Evolutionary conservation across 2,113 vertebrate species (phyloP), one percentile per base, ranked within the genome.

Genomic region (Sclerurus mexicanus): DNA sequence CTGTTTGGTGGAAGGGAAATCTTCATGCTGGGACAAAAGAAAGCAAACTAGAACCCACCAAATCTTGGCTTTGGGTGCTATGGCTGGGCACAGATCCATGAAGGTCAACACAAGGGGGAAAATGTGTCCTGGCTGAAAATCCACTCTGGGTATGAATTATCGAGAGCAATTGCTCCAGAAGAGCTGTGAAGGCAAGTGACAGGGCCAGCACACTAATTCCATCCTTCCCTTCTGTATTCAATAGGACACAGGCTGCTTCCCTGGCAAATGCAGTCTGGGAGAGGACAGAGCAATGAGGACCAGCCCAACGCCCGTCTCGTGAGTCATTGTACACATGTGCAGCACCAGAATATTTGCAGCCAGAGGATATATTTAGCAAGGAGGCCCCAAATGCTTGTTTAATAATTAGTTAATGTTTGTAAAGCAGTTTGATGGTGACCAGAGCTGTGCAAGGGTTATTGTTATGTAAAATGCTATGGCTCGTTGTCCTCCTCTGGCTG

Each of bases 401-500:
- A 96, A 89, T 87, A 89, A 93, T 96, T 85, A 95, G 77, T 82
- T 90, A 56, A 83, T 93, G 53, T 96, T 96, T 95, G 85, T 20
- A 81, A 81, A 94, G 80, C 78, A 23, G 53, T 93, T 58, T 94
- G 75, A 89, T 88, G 85, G 92, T 96, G 93, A 94, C 88, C 85
- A 95, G 92, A 50, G 33, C 31, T 13, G 63, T 55, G 82, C 8
- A 58, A 85, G 81, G 66, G 77, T 87, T 69, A 72, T 85, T 83
- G 67, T 88, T 91, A 42, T 40, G 55, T 37, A 28, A 76, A 90
- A 86, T 27, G 77, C 62, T 39, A 67, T 10, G 85, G 78, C 79
- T 96, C 73, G 22, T 94, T 95, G 94, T 96, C 30, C 74, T 96
- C 80, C 84, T 91, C 71, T 6, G 25, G 84, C 89, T 89, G 55